Evolutionary conservation across 2,797 vertebrate species (phyloP).

Genomic region (Paramormyrops hopkinsi): DNA sequence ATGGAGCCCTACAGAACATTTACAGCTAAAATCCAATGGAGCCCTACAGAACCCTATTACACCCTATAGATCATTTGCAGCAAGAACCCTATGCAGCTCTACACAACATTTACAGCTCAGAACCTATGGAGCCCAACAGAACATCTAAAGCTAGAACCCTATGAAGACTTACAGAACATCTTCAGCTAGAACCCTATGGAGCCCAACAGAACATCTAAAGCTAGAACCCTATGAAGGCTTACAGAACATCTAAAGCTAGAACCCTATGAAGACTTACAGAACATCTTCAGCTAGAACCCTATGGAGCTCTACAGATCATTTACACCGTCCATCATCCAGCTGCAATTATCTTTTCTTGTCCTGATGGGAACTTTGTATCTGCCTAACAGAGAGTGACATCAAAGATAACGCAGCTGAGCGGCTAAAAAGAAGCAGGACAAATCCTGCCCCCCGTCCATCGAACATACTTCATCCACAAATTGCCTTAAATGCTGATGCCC

Average conservation of each 20-base stretch:
- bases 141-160: neutral
- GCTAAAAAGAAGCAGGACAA: neutral
- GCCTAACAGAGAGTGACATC: conserved; percentile 6
- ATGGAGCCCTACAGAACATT: neutral
- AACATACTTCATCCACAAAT: conserved; percentile 7
- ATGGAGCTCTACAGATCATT: neutral
- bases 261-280: neutral
- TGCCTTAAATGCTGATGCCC: neutral
- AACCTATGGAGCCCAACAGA: neutral
- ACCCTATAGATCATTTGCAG: neutral
- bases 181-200: neutral
- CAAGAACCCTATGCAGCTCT: neutral
- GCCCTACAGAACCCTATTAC: neutral
- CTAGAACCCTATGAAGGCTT: neutral
- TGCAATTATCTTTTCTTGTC: conserved; percentile 10
- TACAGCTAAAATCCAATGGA: neutral
- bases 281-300: neutral
- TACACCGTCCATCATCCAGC: neutral
- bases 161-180: neutral
- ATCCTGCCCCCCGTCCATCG: neutral
- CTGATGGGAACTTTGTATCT: neutral
- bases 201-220: neutral
- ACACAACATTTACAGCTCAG: neutral
- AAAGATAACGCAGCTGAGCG: conserved; percentile 2
- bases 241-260: neutral